phyloP scores from a whole-genome alignment of 2,113 vertebrate genomes.

The Collichthys lucidus region DNA sequence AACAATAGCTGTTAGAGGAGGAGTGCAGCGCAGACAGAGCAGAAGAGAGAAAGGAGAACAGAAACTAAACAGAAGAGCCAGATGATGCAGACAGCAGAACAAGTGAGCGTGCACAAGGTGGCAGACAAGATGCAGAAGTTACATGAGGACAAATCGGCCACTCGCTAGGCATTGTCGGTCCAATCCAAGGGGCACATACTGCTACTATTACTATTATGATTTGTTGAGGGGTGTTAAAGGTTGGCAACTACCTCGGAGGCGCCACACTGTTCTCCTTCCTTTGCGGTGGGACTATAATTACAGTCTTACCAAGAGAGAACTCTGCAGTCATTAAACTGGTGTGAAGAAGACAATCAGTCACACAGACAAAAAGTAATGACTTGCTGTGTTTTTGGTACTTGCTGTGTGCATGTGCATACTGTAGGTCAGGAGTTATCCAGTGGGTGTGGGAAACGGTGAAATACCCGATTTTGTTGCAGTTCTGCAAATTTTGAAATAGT shows the following conservation, averaged over 20 bases:
- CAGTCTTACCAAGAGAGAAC: constrained; percentile 21
- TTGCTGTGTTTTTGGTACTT: not conserved
- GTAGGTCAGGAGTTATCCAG: constrained; percentile 19
- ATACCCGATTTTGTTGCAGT: constrained; percentile 63
- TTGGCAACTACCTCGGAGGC: constrained; percentile 22
- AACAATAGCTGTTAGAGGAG: constrained; percentile 52
- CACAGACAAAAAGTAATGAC: constrained; percentile 20
- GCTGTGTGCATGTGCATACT: not conserved
- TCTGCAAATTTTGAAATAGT: constrained; percentile 61
- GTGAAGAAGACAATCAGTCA: constrained; percentile 42
- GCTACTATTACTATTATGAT: not conserved
- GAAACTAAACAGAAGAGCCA: not conserved
- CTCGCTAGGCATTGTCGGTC: not conserved
- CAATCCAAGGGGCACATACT: not conserved
- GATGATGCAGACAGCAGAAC: constrained; percentile 42
- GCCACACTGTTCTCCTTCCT: not conserved
- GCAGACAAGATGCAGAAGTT: constrained; percentile 66
- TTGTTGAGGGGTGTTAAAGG: not conserved
- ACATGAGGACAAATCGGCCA: not conserved
- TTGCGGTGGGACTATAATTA: constrained; percentile 48
- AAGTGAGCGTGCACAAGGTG: constrained; percentile 68
- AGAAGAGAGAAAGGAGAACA: constrained; percentile 14
- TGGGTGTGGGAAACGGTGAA: constrained; percentile 47
- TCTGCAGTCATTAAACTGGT: constrained; percentile 38
- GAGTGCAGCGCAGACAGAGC: constrained; percentile 11